Base-by-base conservation (phyloP, 2,113 vertebrate species). In the Clarias macrocephalus region DNA sequence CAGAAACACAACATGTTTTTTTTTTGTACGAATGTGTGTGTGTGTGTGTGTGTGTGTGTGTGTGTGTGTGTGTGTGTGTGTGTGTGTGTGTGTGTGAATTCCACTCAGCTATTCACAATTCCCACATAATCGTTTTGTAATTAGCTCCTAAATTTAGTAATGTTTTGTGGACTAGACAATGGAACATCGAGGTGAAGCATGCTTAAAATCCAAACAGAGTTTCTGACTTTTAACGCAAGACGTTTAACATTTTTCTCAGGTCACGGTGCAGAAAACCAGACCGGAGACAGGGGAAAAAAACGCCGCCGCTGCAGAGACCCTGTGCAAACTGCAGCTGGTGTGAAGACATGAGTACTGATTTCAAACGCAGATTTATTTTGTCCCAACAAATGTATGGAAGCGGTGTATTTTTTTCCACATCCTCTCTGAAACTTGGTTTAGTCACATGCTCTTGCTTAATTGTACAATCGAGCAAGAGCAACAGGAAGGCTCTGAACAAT, bases 401-500 rank as follows among this genome's bases (percentile, higher is more conserved):
- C 11, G 0, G 30, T 37, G 57, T 3, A 12, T 28, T 70, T 70
- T 30, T 57, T 59, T 30, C 8, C 85, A 91, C 92, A 93, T 94
- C 93, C 92, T 93, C 19, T 80, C 57, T 37, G 56, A 60, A 80
- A 37, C 57, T 60, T 10, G 18, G 19, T 37, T 80, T 23, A 37
- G 18, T 60, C 18, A 90, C 89, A 87, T 92, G 91, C 92, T 90
- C 83, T 19, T 85, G 86, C 90, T 92, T 6, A 93, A 94, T 94
- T 94, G 93, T 80, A 92, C 82, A 66, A 86, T 86, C 83, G 83
- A 80, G 75, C 80, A 87, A 75, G 84, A 59, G 62, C 86, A 72
- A 95, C 94, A 95, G 94, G 94, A 95, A 94, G 92, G 63, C 76
- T 57, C 86, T 42, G 83, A 94, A 95, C 94, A 95, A 95, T 94